Base-by-base conservation (phyloP, 2,113 vertebrate species). In the Tragelaphus strepsiceros region DNA sequence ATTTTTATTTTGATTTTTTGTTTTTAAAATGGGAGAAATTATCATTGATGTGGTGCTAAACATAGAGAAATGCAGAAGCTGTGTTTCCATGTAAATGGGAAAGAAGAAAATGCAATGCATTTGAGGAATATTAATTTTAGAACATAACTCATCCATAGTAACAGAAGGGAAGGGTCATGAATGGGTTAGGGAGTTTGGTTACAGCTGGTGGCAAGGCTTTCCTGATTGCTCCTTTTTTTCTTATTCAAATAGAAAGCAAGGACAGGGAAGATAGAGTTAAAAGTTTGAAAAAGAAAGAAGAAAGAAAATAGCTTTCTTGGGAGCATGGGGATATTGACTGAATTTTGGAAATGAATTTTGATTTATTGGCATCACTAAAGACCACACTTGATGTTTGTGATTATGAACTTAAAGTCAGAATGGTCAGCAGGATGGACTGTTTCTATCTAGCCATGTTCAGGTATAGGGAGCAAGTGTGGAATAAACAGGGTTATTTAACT, bases 321-420 rank as follows among this genome's bases (percentile, higher is more conserved):
- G 5, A 78, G 5, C 49, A 32, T 28, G 6, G 26, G 21, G 10
- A 74, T 43, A 56, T 58, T 91, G 17, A 83, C 11, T 81, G 46
- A 46, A 80, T 88, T 49, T 95, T 62, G 39, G 53, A 97, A 87
- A 71, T 93, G 0, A 3, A 74, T 94, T 94, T 96, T 89, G 53
- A 87, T 77, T 91, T 24, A 30, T 74, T 49, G 35, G 32, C 46
- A 77, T 2, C 49, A 30, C 46, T 90, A 49, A 91, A 90, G 16
- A 71, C 39, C 13, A 83, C 19, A 12, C 17, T 81, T 87, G 11
- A 78, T 24, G 11, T 62, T 58, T 26, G 35, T 95, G 24, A 94
- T 67, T 90, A 88, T 91, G 28, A 95, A 59, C 54, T 59, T 80
- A 83, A 97, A 95, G 39, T 87, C 46, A 96, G n/a, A 58, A 12